Evolutionary conservation across 1,140 invertebrate species (phyloP).

Genomic region (Ectropis grisescens): DNA sequence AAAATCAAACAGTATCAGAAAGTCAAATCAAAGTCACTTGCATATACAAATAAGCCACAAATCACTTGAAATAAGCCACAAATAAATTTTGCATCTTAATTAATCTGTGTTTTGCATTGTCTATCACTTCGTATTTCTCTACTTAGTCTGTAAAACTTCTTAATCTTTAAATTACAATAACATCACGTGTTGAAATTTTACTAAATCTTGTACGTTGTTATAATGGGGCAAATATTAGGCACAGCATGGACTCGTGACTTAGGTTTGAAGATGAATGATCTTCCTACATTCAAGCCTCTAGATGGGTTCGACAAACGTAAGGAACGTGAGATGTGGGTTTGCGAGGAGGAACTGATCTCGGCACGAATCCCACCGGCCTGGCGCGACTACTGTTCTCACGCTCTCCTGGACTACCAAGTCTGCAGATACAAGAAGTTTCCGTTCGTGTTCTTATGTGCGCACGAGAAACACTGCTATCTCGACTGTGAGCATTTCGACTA

Average conservation of each 20-base stretch:
- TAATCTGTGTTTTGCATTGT: too few relatives aligned
- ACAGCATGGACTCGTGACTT: slow-evolving; percentile 53
- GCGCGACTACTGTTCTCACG: slow-evolving; percentile 90
- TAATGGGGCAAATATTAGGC: slow-evolving; percentile 47
- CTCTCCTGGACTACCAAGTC: slow-evolving; percentile 72
- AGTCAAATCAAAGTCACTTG: too few relatives aligned
- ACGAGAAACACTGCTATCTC: slow-evolving; percentile 79
- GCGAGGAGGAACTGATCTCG: slow-evolving; percentile 83
- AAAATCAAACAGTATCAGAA: too few relatives aligned
- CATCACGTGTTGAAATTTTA: too few relatives aligned
- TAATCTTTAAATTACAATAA: too few relatives aligned
- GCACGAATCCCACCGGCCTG: slow-evolving; percentile 75
- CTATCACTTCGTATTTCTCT: too few relatives aligned
- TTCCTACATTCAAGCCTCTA: slow-evolving; percentile 79
- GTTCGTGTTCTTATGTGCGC: slow-evolving; percentile 74
- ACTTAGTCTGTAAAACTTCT: too few relatives aligned
- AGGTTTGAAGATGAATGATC: slow-evolving; percentile 69
- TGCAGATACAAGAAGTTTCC: slow-evolving; percentile 79
- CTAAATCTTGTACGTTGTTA: neutral
- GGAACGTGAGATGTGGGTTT: slow-evolving; percentile 73
- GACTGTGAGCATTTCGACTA: slow-evolving; percentile 86
- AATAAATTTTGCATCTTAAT: too few relatives aligned
- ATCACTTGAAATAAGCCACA: too few relatives aligned
- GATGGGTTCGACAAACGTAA: slow-evolving; percentile 82
- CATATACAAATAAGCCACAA: too few relatives aligned